Evolutionary conservation across 2,888 invertebrate species (phyloP), one percentile per base, ranked within the genome.

Genomic region (Stenotaenia linearis): DNA sequence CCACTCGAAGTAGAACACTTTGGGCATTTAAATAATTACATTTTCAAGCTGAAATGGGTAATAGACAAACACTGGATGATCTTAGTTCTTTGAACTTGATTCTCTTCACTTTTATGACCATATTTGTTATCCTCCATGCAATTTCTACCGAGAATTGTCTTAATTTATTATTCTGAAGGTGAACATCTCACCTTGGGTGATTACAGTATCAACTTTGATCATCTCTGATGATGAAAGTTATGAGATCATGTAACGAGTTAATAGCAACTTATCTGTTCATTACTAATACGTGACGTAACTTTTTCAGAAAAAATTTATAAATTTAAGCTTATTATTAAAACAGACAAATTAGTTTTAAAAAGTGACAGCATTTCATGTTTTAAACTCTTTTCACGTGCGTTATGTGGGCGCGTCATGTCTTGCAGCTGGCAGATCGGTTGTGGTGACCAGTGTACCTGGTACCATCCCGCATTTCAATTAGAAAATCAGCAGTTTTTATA

Each of bases 131-230:
- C 45, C 4, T n/a, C 4, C 12, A 7, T 28, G 23, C 12, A 69
- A 25, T 28, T 69, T 69, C 15, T 25, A 28, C 12, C 28, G 1
- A 10, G 28, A 69, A 69, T 69, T 28, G 25, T 28, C 12, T 28
- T 28, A 69, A 69, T 69, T 69, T 69, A 69, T 69, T 69, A 69
- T 69, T 69, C 28, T 28, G 25, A 69, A 69, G 69, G 69, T 69
- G 69, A 28, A 69, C 23, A 69, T 69, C 69, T 69, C 69, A 69
- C 69, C 69, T 69, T 69, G 69, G 69, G 25, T 69, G 69, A 69
- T 69, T 69, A 69, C 28, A 69, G 69, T n/a, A 45, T 45, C 45
- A 12, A 9, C 25, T 50, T 50, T 15, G 21, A 69, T 69, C 69
- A 69, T 69, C 69, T 25, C 15, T 28, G 69, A 69, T 69, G 69